phyloP scores from a whole-genome alignment of 2,113 vertebrate species.

The Stictonetta naevosa region DNA sequence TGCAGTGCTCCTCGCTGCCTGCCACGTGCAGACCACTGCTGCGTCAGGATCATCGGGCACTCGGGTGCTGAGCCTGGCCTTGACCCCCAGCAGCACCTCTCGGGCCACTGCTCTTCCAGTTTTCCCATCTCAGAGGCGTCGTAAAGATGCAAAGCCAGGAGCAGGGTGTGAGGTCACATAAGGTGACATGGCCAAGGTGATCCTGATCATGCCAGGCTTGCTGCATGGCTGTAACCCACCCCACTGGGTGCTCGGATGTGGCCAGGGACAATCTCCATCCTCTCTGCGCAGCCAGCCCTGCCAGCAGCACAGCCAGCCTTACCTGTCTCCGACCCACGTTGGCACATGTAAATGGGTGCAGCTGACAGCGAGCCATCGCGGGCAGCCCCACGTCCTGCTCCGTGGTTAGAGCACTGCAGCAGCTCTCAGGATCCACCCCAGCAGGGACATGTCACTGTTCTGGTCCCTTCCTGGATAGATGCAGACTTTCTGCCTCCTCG shows the following conservation, averaged over 20 bases:
- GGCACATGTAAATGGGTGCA: fast-evolving
- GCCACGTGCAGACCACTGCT: fast-evolving
- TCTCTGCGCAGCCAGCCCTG: fast-evolving
- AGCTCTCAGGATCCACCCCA: background rate
- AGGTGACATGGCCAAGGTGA: background rate
- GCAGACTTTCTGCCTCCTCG: background rate
- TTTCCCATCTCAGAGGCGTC: background rate
- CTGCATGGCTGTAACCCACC: background rate
- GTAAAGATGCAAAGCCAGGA: background rate
- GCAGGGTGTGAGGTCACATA: background rate
- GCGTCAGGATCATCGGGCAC: background rate
- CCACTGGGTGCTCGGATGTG: background rate
- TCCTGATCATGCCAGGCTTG: fast-evolving
- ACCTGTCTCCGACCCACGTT: fast-evolving
- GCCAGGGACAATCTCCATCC: background rate
- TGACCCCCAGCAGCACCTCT: background rate
- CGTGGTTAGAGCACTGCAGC: fast-evolving
- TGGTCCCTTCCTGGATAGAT: background rate
- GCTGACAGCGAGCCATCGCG: background rate
- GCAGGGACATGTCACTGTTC: background rate
- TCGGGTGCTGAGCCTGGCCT: background rate
- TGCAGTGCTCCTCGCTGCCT: fast-evolving
- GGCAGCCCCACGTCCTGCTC: background rate
- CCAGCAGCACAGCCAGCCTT: background rate
- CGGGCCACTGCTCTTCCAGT: background rate